Conservation (phyloP, 2,797 vertebrate genomes). For the Masticophis lateralis region DNA sequence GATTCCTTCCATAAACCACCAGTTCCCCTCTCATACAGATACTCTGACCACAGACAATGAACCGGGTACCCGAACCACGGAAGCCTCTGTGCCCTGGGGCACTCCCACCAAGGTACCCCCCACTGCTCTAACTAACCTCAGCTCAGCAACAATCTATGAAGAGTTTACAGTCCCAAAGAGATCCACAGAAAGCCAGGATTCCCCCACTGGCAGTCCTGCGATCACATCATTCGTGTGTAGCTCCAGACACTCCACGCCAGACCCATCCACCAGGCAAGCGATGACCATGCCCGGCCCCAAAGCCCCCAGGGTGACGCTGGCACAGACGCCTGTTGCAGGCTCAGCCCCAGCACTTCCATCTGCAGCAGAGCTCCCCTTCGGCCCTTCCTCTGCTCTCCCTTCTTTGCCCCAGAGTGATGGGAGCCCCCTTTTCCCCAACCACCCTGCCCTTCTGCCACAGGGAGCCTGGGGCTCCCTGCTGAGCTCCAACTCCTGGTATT, state of each 20-base stretch:
- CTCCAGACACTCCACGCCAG: not conserved
- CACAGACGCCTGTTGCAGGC: not conserved
- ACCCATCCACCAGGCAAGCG: accelerated
- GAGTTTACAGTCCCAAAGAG: not conserved
- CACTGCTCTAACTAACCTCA: accelerated
- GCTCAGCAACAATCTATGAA: not conserved
- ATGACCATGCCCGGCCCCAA: not conserved
- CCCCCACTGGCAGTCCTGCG: not conserved
- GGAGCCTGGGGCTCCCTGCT: not conserved
- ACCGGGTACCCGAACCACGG: not conserved
- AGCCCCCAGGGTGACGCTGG: accelerated
- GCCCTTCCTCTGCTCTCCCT: accelerated
- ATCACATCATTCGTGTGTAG: not conserved
- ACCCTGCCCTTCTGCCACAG: accelerated
- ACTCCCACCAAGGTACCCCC: not conserved
- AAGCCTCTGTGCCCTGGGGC: not conserved
- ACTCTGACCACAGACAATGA: accelerated
- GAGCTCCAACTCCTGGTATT: not conserved
- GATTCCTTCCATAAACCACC: not conserved
- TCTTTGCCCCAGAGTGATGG: accelerated
- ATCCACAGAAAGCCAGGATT: not conserved
- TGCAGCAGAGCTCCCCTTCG: accelerated
- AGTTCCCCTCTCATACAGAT: not conserved
- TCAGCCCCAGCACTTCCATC: not conserved
- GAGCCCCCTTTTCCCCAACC: accelerated